These are phyloP conservation scores for Eupithecia centaureata DNA, from an alignment of 2,888 invertebrate genomes.

Conservation along the genomic window DNA sequence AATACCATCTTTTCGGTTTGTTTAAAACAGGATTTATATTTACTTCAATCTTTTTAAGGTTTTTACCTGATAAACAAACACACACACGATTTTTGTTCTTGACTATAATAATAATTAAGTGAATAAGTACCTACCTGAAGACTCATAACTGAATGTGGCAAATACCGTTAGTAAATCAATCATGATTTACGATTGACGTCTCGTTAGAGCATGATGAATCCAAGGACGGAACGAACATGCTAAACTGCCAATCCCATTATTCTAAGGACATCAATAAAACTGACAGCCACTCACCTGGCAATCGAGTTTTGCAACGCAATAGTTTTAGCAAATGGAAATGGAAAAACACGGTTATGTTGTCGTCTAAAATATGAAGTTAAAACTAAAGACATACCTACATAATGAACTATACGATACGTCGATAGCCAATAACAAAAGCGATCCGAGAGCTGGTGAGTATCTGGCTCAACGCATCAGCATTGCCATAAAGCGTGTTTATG, in stretches of 20 bases:
- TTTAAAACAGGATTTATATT: too few relatives aligned
- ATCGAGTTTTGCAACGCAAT: slow-evolving; percentile 1
- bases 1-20: too few relatives aligned
- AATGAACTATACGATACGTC: too few relatives aligned
- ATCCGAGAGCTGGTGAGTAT: too few relatives aligned
- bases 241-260: slow-evolving; percentile 1
- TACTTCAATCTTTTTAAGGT: too few relatives aligned
- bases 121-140: not conserved
- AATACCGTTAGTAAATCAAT: not conserved
- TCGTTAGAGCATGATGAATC: slow-evolving; percentile 11
- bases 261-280: slow-evolving; percentile 3
- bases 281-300: slow-evolving; percentile 11
- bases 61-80: too few relatives aligned
- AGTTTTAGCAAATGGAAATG: slow-evolving; percentile 2
- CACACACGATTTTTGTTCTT: too few relatives aligned
- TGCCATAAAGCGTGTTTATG: too few relatives aligned
- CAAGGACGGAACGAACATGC: slow-evolving; percentile 8
- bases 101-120: not conserved
- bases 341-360: not conserved
- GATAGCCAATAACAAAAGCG: too few relatives aligned
- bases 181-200: not conserved
- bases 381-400: too few relatives aligned
- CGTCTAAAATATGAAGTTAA: too few relatives aligned
- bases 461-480: too few relatives aligned
- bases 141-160: not conserved